Evolutionary conservation across 2,888 invertebrate species (phyloP).

Genomic region (Drosophila maculinotata): DNA sequence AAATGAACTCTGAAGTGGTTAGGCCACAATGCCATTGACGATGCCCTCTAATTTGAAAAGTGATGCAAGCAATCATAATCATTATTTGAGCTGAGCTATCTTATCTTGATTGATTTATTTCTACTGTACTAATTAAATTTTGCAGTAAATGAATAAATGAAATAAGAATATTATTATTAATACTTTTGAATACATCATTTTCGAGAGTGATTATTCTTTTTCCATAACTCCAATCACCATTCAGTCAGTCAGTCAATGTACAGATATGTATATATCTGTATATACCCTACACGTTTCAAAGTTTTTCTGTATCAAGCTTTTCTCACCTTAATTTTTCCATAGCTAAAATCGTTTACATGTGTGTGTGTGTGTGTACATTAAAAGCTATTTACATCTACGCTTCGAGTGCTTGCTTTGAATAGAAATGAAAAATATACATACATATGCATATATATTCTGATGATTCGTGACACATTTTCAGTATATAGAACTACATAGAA

Average conservation of each 20-base stretch:
- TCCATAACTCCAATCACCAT: too few species aligned
- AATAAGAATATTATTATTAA: too few species aligned
- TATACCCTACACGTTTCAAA: slow-evolving; percentile 1
- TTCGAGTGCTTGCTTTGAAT: slow-evolving; percentile 24
- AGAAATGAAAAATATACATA: slow-evolving; percentile 23
- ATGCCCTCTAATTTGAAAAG: slow-evolving; percentile 24
- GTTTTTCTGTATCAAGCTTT: slow-evolving; percentile 5
- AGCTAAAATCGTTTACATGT: slow-evolving; percentile 8
- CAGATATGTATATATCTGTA: background rate
- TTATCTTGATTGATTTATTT: background rate
- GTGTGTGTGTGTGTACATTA: slow-evolving; percentile 18
- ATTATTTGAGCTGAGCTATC: background rate
- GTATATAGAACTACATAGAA: background rate
- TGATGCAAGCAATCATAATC: background rate
- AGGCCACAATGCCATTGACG: background rate
- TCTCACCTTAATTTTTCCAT: slow-evolving; percentile 43
- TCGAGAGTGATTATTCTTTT: too few species aligned
- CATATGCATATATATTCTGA: slow-evolving; percentile 20
- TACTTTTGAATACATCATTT: too few species aligned
- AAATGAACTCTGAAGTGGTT: slow-evolving; percentile 1
- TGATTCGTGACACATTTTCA: slow-evolving; percentile 32
- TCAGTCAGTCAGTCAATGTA: background rate
- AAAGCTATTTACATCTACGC: slow-evolving; percentile 46
- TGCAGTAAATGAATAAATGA: too few species aligned
- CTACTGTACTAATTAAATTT: background rate